Evolutionary conservation across 2,113 vertebrate species (phyloP), one percentile per base, ranked within the genome.

Genomic region (Chunga burmeisteri): DNA sequence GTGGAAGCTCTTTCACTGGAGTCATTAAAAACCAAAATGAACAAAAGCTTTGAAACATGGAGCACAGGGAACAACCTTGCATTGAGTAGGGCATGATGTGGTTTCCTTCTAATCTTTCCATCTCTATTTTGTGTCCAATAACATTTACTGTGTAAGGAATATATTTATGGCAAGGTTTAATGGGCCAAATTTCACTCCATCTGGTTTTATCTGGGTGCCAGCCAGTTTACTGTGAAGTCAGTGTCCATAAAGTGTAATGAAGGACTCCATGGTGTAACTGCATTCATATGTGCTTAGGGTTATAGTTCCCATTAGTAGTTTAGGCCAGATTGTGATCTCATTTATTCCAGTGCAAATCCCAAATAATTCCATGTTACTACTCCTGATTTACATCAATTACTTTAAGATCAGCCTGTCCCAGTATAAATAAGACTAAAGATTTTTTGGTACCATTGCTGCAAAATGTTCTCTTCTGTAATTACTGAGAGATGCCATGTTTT

Each of bases 321-420:
- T 79, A 79, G 70, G 90, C 96, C 94, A 96, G 86, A 94, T 94
- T 91, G 36, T 97, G 97, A 96, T 89, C 94, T 97, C 95, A 97
- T 73, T 96, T 95, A 95, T 94, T 96, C 86, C 94, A 95, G 77
- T 87, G 65, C 58, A 95, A 96, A 96, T 94, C 80, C 77, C 91
- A 52, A 94, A 81, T 88, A 91, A 96, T 78, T 95, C 74, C 75
- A 29, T 47, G 80, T 86, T 84, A 23, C 68, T 95, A 72, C 68
- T 95, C 52, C 83, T 86, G 56, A 75, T 94, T 94, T 86, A 84
- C 55, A 87, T 81, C 62, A 81, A 63, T 80, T 86, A 75, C 44
- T 94, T 84, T 79, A 81, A 84, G 80, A 94, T 94, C 81, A 91
- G 56, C 13, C n/a, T 81, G 61, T 52, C 81, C 83, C 58, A 89